Percentiles rank a stretch among this genome's conserved stretches.
phyloP scores from a whole-genome alignment of 2,113 vertebrate genomes.

The Pandion haliaetus region DNA sequence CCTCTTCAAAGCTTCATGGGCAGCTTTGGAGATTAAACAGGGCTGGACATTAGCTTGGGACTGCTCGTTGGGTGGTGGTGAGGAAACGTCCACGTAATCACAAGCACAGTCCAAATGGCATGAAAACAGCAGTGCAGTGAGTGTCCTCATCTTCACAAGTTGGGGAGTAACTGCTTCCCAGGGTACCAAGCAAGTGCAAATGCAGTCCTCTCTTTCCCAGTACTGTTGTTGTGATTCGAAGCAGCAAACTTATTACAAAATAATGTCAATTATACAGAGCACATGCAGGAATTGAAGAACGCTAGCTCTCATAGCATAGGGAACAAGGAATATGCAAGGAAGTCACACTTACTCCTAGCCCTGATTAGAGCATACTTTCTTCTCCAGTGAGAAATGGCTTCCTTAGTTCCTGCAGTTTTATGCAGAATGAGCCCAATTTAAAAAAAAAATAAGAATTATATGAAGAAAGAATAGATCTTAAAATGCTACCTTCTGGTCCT shows the following conservation, averaged over 20 bases:
- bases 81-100: neutral
- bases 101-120: neutral
- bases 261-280: neutral
- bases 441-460: neutral
- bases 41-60: neutral
- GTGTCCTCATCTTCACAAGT: neutral
- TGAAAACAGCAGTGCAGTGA: neutral
- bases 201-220: neutral
- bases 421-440: neutral
- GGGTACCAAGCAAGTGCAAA: neutral
- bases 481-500: neutral
- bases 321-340: neutral
- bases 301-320: neutral
- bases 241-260: neutral
- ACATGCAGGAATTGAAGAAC: neutral
- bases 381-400: neutral
- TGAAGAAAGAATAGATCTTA: neutral
- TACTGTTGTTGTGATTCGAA: neutral
- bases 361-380: neutral
- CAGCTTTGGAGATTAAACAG: neutral
- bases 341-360: neutral
- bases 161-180: neutral
- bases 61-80: neutral
- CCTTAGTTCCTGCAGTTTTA: neutral
- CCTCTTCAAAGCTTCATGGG: neutral